Conservation (phyloP, 2,113 vertebrate species). For the Notarius lentiginosus region DNA sequence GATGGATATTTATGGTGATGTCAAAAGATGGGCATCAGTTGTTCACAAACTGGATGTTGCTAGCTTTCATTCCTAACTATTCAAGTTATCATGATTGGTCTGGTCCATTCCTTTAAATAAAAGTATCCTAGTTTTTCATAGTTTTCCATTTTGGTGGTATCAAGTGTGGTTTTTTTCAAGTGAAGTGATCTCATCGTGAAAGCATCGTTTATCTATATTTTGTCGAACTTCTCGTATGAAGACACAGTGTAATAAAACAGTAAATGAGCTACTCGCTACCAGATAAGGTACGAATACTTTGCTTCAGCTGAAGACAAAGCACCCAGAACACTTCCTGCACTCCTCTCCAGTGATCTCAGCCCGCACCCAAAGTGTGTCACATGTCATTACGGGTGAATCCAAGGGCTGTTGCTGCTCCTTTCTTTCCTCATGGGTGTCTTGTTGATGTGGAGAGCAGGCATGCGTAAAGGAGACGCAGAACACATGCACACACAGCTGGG, state of each 20-base stretch:
- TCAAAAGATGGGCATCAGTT: background rate
- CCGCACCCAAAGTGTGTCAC: slow-evolving; percentile 18
- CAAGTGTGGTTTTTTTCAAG: background rate
- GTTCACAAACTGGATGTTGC: background rate
- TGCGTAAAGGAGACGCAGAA: slow-evolving; percentile 30
- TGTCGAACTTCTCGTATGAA: background rate
- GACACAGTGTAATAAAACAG: background rate
- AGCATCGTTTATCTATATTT: background rate
- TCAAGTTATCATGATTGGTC: background rate
- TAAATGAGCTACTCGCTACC: background rate
- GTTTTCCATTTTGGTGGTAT: background rate
- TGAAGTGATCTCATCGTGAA: background rate
- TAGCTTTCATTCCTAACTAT: background rate
- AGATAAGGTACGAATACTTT: background rate
- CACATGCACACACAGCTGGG: background rate
- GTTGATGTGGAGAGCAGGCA: slow-evolving; percentile 16
- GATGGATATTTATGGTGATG: background rate
- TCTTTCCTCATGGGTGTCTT: background rate
- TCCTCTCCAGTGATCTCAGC: slow-evolving; percentile 5
- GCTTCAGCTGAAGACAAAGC: background rate
- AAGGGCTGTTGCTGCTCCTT: slow-evolving; percentile 1
- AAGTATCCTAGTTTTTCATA: background rate
- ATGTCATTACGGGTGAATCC: slow-evolving; percentile 30
- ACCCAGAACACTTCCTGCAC: background rate
- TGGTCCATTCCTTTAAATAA: background rate